These are phyloP conservation scores for Pontoporia blainvillei DNA, from an alignment of 2,113 vertebrate species.

Conservation along the genomic window DNA sequence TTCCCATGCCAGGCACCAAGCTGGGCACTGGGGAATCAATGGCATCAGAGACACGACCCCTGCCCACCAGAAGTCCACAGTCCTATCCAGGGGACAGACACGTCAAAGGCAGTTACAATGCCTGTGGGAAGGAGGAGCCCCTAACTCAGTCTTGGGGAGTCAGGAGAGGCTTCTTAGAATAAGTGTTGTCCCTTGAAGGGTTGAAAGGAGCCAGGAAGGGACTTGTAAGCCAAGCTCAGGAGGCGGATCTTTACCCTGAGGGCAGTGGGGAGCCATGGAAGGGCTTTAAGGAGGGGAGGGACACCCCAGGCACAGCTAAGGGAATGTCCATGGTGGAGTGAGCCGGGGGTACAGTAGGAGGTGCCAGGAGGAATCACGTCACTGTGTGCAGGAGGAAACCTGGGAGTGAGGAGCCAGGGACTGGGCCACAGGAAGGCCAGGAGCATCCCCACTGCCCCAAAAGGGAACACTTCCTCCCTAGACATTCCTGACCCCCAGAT, in stretches of 20 bases:
- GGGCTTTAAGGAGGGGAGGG: background rate
- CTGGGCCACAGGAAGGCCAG: background rate
- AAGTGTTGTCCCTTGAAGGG: background rate
- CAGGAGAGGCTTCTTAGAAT: background rate
- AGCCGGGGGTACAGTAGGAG: background rate
- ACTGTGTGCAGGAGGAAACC: accelerated
- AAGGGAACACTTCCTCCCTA: background rate
- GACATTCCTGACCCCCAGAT: background rate
- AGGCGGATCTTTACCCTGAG: background rate
- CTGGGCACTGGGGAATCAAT: background rate
- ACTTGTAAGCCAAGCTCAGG: background rate
- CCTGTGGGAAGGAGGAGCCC: background rate
- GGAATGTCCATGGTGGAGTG: background rate
- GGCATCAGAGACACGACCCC: background rate
- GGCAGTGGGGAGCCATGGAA: background rate
- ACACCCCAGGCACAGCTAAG: background rate
- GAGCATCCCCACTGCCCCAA: background rate
- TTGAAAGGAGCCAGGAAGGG: background rate
- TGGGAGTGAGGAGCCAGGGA: background rate
- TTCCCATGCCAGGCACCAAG: background rate
- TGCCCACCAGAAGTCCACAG: background rate
- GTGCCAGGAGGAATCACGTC: background rate
- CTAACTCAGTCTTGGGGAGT: background rate
- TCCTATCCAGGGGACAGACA: background rate
- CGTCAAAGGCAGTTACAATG: background rate